A percentile compares a stretch with the other conserved stretches of the same genome.
phyloP scores from a whole-genome alignment of 2,797 vertebrate genomes.

The Pachyuromys duprasi region DNA sequence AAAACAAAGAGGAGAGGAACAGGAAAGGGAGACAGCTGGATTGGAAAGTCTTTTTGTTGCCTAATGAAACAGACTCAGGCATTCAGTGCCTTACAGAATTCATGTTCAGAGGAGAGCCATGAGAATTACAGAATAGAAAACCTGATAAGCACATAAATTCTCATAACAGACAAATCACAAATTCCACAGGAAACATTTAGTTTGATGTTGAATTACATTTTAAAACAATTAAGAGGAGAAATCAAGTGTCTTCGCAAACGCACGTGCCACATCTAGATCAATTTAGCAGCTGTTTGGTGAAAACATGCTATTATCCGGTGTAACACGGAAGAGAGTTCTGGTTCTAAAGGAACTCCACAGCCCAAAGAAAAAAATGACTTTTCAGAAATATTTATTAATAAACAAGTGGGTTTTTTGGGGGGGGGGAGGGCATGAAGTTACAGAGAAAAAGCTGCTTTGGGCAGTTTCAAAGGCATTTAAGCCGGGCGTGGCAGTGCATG shows the following conservation, averaged over 20 bases:
- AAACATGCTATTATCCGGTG: not conserved
- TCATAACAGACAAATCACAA: not conserved
- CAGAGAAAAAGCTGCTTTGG: not conserved
- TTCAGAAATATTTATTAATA: not conserved
- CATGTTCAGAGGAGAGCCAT: slow-evolving; percentile 4
- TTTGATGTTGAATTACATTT: slow-evolving; percentile 45
- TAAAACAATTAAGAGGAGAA: slow-evolving; percentile 35
- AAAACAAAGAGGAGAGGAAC: rapidly evolving
- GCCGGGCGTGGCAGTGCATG: not conserved
- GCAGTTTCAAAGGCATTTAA: not conserved
- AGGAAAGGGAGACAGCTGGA: not conserved
- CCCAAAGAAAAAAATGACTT: not conserved
- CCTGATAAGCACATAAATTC: not conserved
- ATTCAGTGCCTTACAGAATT: slow-evolving; percentile 21
- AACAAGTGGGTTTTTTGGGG: not conserved
- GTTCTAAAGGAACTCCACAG: not conserved
- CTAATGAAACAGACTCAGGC: not conserved
- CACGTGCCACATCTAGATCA: not conserved
- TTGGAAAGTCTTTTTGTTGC: not conserved
- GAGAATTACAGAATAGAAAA: slow-evolving; percentile 10
- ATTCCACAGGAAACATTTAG: slow-evolving; percentile 24
- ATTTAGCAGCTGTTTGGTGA: slow-evolving; percentile 34
- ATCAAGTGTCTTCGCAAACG: not conserved
- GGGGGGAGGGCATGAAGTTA: not conserved
- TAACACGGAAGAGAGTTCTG: not conserved